A percentile compares a stretch with the other conserved stretches of the same genome.
Evolutionary conservation across 1,140 invertebrate genomes (phyloP).

Genomic region (Papilio polytes): DNA sequence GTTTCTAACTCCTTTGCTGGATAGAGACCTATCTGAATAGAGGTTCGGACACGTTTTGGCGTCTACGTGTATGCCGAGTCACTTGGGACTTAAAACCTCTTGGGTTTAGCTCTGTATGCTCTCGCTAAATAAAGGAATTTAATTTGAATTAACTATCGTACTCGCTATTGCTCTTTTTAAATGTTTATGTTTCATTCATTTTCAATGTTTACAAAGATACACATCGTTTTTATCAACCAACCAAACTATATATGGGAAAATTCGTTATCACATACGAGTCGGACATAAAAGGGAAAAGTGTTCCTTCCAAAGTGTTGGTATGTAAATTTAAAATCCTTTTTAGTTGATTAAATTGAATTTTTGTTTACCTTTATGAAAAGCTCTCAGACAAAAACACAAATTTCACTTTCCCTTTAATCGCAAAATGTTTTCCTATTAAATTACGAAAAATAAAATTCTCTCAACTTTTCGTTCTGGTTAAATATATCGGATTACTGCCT

Average conservation of each 20-base stretch:
- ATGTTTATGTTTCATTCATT: too few species aligned
- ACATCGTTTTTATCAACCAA: too few species aligned
- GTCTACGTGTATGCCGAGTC: too few species aligned
- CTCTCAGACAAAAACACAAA: not conserved
- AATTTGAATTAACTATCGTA: too few species aligned
- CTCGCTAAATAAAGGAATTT: not conserved
- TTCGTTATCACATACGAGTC: not conserved
- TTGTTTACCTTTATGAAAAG: constrained; percentile 8
- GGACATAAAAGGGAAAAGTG: not conserved
- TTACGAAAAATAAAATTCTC: not conserved
- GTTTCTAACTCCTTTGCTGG: too few species aligned
- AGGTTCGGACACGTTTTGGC: too few species aligned
- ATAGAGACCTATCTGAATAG: too few species aligned
- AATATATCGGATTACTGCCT: constrained; percentile 15
- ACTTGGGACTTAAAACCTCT: too few species aligned
- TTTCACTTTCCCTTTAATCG: constrained; percentile 14
- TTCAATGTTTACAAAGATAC: too few species aligned
- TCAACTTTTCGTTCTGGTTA: constrained; percentile 1
- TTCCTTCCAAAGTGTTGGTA: not conserved
- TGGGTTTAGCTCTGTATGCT: too few species aligned
- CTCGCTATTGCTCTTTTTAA: too few species aligned
- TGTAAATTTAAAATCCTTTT: not conserved
- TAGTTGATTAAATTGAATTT: not conserved
- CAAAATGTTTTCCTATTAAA: constrained; percentile 22
- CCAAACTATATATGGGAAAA: not conserved